A percentile compares a stretch with the other conserved stretches of the same genome.
Conservation (phyloP, 2,113 vertebrate genomes). For the Athene cunicularia region DNA sequence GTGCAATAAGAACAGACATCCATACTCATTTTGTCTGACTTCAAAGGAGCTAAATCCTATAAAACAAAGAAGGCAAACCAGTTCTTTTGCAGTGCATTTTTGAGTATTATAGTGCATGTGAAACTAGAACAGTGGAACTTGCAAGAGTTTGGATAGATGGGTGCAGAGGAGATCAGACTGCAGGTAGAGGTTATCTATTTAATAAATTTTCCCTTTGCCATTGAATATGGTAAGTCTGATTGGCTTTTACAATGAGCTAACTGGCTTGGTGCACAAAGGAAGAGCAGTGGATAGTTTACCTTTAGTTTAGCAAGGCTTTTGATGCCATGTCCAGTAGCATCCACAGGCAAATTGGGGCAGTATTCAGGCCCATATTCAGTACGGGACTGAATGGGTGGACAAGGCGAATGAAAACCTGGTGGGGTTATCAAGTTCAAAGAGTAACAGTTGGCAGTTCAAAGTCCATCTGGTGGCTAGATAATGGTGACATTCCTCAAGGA, state of each 20-base stretch:
- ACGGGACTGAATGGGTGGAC: neutral
- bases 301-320: neutral
- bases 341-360: neutral
- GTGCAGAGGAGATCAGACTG: neutral
- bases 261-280: neutral
- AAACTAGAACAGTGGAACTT: neutral
- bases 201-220: neutral
- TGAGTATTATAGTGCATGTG: neutral
- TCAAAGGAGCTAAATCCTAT: neutral
- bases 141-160: neutral
- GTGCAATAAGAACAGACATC: neutral
- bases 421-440: neutral
- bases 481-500: neutral
- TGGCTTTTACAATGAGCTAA: neutral
- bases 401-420: neutral
- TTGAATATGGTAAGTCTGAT: neutral
- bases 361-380: neutral
- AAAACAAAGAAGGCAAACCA: neutral
- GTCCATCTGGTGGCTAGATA: neutral
- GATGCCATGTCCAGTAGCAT: neutral
- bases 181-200: neutral
- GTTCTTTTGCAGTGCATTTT: neutral
- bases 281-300: neutral
- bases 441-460: neutral
- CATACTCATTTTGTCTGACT: neutral